Evolutionary conservation across 1,140 invertebrate genomes (phyloP).

Genomic region (Campodea augens): DNA sequence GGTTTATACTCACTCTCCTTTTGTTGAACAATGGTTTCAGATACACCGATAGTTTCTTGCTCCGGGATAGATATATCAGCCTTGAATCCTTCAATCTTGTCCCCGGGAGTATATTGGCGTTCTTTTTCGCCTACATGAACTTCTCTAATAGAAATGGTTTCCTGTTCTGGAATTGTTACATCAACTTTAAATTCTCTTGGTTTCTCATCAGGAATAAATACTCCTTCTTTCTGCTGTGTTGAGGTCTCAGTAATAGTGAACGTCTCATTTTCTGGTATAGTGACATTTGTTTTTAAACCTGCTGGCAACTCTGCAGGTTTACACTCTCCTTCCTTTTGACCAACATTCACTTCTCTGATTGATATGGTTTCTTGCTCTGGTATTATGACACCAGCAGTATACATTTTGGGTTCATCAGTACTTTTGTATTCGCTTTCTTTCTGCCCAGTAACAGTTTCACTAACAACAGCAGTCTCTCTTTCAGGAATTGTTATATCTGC

Average conservation of each 20-base stretch:
- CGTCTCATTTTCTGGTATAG: conserved; percentile 38
- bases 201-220: conserved; percentile 27
- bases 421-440: neutral
- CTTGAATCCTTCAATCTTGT: conserved; percentile 25
- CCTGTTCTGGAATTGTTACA: conserved; percentile 33
- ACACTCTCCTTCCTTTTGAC: conserved; percentile 44
- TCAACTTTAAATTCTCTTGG: conserved; percentile 31
- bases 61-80: conserved; percentile 30
- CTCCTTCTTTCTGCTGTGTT: conserved; percentile 37
- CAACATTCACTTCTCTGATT: conserved; percentile 3
- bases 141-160: conserved; percentile 34
- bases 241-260: conserved; percentile 35
- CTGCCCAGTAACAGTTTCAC: conserved; percentile 3
- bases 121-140: conserved; percentile 36
- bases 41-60: conserved; percentile 29
- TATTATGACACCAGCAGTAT: neutral
- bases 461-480: conserved; percentile 3
- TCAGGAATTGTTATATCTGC: conserved; percentile 4
- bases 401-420: neutral
- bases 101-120: conserved; percentile 29
- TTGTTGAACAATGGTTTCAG: conserved; percentile 28
- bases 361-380: conserved; percentile 1
- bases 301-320: conserved; percentile 29
- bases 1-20: conserved; percentile 24
- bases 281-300: conserved; percentile 35